Conservation (phyloP, 1,140 invertebrate species). For the Micrasema longulum region DNA sequence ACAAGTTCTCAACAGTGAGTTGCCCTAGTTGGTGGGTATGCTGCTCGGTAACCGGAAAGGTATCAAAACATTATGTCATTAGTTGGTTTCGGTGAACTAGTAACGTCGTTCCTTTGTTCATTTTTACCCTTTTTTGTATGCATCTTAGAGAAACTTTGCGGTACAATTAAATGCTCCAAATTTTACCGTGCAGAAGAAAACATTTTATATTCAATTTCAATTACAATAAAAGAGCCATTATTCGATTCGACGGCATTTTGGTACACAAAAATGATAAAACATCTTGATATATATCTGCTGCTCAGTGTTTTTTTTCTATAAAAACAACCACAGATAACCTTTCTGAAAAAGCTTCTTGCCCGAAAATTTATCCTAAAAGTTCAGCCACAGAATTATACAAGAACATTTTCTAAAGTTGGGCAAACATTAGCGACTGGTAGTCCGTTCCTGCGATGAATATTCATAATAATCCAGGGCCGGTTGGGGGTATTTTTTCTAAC, state of each 20-base stretch:
- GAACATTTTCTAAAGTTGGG: slow-evolving; percentile 31
- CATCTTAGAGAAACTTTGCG: too few species aligned
- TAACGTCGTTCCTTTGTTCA: too few species aligned
- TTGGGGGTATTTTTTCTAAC: slow-evolving; percentile 36
- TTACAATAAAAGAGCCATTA: slow-evolving; percentile 17
- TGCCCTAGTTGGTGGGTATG: too few species aligned
- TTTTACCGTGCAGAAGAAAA: too few species aligned
- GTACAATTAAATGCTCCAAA: too few species aligned
- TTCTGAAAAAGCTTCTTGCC: slow-evolving; percentile 4
- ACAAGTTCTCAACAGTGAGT: too few species aligned
- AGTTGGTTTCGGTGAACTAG: too few species aligned
- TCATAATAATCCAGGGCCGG: slow-evolving; percentile 48
- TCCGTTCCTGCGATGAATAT: slow-evolving; percentile 47
- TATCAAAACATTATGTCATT: too few species aligned
- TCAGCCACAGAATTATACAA: slow-evolving; percentile 18
- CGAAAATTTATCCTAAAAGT: slow-evolving; percentile 7
- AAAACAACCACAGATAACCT: slow-evolving; percentile 3
- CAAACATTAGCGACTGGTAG: slow-evolving; percentile 20
- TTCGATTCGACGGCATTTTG: background rate
- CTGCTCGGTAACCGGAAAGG: too few species aligned
- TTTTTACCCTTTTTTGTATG: too few species aligned
- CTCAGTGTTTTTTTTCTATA: slow-evolving; percentile 1
- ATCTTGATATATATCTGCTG: background rate
- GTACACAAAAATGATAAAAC: slow-evolving; percentile 14
- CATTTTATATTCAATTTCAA: too few species aligned